A percentile compares a stretch with the other conserved stretches of the same genome.
Conservation (phyloP, 64 coral and sea anemone genomes). For the Cladopsammia gracilis region DNA sequence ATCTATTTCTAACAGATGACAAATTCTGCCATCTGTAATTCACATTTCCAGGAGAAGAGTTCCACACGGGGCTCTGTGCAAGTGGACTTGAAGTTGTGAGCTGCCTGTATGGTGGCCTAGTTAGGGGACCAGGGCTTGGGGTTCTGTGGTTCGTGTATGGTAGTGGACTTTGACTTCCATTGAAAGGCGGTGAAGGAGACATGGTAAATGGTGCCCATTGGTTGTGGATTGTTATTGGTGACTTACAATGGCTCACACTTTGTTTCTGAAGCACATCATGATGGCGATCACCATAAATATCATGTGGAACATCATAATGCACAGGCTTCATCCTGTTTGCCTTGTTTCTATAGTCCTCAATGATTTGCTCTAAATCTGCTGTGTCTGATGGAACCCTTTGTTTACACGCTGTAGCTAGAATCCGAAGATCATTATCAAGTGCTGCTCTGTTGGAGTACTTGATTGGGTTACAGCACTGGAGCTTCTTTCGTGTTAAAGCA, state of each 20-base stretch:
- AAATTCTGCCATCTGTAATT: conserved; percentile 28
- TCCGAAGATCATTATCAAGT: conserved; percentile 41
- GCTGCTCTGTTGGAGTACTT: conserved; percentile 41
- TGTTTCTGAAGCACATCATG: conserved; percentile 1
- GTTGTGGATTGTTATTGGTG: conserved; percentile 19
- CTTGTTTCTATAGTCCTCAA: conserved; percentile 32
- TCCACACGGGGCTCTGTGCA: neutral
- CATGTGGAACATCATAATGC: neutral
- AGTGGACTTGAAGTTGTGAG: conserved; percentile 3
- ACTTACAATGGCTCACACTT: neutral
- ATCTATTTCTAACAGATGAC: conserved; percentile 18
- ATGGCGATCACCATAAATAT: neutral
- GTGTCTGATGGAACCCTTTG: conserved; percentile 28
- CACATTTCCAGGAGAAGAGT: conserved; percentile 37
- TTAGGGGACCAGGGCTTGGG: conserved; percentile 8
- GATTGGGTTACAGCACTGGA: conserved; percentile 18
- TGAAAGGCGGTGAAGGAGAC: neutral
- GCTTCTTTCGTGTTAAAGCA: conserved; percentile 13
- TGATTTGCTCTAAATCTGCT: conserved; percentile 42
- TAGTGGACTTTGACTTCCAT: conserved; percentile 1
- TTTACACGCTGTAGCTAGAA: conserved; percentile 37
- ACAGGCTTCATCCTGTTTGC: neutral
- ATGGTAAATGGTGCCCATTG: neutral
- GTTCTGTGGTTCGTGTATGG: conserved; percentile 6
- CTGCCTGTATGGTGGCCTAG: neutral